A percentile compares a stretch with the other conserved stretches of the same genome.
Evolutionary conservation across 2,113 vertebrate genomes (phyloP).

Genomic region (Daphoenositta chrysoptera): DNA sequence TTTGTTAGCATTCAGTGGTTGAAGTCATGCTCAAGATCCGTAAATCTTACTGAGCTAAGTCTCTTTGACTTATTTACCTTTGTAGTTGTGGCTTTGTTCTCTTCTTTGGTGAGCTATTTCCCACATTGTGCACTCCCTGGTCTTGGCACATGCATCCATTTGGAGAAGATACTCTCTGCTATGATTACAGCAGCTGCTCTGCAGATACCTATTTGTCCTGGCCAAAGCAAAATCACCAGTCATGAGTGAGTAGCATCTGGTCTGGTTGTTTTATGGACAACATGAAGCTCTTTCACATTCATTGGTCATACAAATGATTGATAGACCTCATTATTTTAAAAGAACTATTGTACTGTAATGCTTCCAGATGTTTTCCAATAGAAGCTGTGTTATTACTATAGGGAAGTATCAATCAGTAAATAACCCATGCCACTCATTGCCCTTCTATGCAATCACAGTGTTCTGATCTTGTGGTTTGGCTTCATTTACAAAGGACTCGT

Average conservation of each 20-base stretch:
- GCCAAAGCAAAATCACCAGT: slow-evolving; percentile 56
- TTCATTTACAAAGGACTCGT: slow-evolving; percentile 22
- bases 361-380: slow-evolving; percentile 60
- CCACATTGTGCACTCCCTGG: background rate
- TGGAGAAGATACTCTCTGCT: slow-evolving; percentile 27
- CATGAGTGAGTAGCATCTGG: background rate
- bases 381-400: slow-evolving; percentile 1
- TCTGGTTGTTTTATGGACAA: slow-evolving; percentile 42
- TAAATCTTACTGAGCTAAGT: slow-evolving; percentile 67
- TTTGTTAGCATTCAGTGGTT: slow-evolving; percentile 29
- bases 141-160: slow-evolving; percentile 51
- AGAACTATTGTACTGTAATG: slow-evolving; percentile 17
- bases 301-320: slow-evolving; percentile 34
- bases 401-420: slow-evolving; percentile 48
- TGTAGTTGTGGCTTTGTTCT: slow-evolving; percentile 68
- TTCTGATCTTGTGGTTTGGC: slow-evolving; percentile 48
- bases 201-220: slow-evolving; percentile 44
- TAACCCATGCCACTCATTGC: slow-evolving; percentile 27
- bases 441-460: background rate
- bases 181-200: slow-evolving; percentile 59
- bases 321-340: slow-evolving; percentile 56
- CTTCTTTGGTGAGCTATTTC: slow-evolving; percentile 65
- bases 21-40: slow-evolving; percentile 18
- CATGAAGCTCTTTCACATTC: slow-evolving; percentile 37
- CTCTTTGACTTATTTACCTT: slow-evolving; percentile 73